Percentiles rank a stretch among this genome's conserved stretches.
Evolutionary conservation across 2,888 invertebrate species (phyloP).

Genomic region (Drosophila mimetica): DNA sequence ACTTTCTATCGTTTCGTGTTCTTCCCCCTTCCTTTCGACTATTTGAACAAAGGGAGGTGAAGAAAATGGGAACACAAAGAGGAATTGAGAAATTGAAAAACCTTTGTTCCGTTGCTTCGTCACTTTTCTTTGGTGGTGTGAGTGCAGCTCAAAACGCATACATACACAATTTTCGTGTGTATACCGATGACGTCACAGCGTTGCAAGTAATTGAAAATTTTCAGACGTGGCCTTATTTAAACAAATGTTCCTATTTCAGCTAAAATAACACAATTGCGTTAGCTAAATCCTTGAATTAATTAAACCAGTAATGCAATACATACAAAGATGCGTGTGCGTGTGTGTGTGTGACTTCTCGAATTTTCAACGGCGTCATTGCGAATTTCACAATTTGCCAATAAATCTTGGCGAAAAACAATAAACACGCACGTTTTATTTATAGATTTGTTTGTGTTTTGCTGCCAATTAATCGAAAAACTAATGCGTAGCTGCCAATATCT

Average conservation of each 20-base stretch:
- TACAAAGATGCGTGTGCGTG: not conserved
- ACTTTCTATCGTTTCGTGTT: not conserved
- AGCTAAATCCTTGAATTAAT: not conserved
- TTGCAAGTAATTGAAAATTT: constrained; percentile 12
- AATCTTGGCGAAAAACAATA: constrained; percentile 13
- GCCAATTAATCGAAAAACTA: constrained; percentile 7
- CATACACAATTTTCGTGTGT: constrained; percentile 5
- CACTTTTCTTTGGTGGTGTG: constrained; percentile 2
- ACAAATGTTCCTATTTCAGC: not conserved
- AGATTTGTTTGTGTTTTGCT: constrained; percentile 15
- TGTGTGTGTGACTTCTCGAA: constrained; percentile 9
- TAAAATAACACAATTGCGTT: not conserved
- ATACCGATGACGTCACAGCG: constrained; percentile 78
- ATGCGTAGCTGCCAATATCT: constrained; percentile 27
- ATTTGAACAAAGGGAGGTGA: constrained; percentile 9
- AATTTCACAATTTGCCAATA: constrained; percentile 28
- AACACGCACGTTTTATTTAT: constrained; percentile 21
- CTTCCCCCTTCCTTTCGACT: not conserved
- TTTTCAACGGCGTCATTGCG: constrained; percentile 15
- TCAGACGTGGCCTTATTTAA: constrained; percentile 4
- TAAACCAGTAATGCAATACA: not conserved
- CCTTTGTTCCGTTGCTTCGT: constrained; percentile 34
- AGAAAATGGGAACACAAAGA: constrained; percentile 4
- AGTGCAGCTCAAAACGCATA: constrained; percentile 1
- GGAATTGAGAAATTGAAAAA: constrained; percentile 11